Base-by-base conservation (phyloP, 2,113 vertebrate genomes). In the Pachycephala philippinensis region DNA sequence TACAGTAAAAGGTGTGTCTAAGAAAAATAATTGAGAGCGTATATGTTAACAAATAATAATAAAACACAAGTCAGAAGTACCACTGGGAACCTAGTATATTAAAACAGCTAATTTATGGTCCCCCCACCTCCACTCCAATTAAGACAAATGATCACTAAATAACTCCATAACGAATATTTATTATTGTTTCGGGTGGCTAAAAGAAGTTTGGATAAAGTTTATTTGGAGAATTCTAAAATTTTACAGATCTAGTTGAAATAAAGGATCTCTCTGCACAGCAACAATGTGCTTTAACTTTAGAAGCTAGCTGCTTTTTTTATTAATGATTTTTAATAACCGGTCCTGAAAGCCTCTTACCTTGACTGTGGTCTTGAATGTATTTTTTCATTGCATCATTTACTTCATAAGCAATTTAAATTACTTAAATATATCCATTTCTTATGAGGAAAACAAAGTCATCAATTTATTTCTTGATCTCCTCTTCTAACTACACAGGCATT, bases 401-500 rank as follows among this genome's bases (percentile, higher is more conserved):
- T 85, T 93, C 10, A 53, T 60, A 74, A 4, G 2, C 23, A 79
- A 71, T 68, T 94, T 81, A 90, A 89, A 92, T 91, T 87, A 90
- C 26, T 57, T 79, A 33, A 87, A 83, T 92, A 57, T 89, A 90
- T 35, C 37, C 5, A 65, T 45, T 87, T 44, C 30, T 44, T 52
- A 33, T 15, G 53, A 37, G 69, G 45, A 82, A 93, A 93, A 80
- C 17, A 90, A 84, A 54, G 15, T 22, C 15, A 94, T 94, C 21
- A 57, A 80, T 94, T 93, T 91, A 81, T 91, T 92, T 94, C 93
- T 91, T 8, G 45, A 93, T 42, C 40, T 78, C 26, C 35, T 75
- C 19, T 68, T 71, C 77, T 90, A 65, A 83, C 44, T 65, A 66
- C 91, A 80, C 44, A 86, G 37, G 10, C 22, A 90, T 84, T 94